Percentiles rank a stretch among this genome's conserved stretches.
These are phyloP conservation scores for Ginglymostoma cirratum DNA, from an alignment of 2,113 vertebrate species.

Conservation along the genomic window DNA sequence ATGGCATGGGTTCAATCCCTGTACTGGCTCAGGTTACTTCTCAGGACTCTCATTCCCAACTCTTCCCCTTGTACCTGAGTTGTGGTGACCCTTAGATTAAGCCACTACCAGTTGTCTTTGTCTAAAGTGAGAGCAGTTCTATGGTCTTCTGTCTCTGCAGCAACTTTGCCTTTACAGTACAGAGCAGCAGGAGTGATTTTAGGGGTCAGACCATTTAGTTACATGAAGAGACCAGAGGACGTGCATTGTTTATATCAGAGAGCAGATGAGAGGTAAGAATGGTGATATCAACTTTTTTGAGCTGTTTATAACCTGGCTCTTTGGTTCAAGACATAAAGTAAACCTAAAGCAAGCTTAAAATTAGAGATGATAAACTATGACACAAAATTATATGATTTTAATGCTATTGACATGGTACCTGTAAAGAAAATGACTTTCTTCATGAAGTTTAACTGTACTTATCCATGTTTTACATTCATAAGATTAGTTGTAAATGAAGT, in stretches of 20 bases:
- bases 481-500: neutral
- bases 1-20: too few relatives aligned
- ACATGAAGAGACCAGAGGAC: neutral
- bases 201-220: neutral
- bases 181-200: neutral
- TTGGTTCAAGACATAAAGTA: neutral
- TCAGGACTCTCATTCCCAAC: too few relatives aligned
- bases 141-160: too few relatives aligned
- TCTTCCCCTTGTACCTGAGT: too few relatives aligned
- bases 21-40: too few relatives aligned
- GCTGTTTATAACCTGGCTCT: neutral
- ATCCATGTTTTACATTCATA: neutral
- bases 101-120: too few relatives aligned
- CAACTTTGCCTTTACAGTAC: neutral
- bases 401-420: neutral
- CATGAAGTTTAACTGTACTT: neutral
- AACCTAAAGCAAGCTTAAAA: neutral
- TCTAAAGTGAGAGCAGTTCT: too few relatives aligned
- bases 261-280: neutral
- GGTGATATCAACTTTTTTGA: neutral
- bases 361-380: neutral
- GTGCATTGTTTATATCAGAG: neutral
- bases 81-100: too few relatives aligned
- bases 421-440: neutral
- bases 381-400: too few relatives aligned